Evolutionary conservation across 2,888 invertebrate species (phyloP).

Genomic region (Eremobia ochroleuca): DNA sequence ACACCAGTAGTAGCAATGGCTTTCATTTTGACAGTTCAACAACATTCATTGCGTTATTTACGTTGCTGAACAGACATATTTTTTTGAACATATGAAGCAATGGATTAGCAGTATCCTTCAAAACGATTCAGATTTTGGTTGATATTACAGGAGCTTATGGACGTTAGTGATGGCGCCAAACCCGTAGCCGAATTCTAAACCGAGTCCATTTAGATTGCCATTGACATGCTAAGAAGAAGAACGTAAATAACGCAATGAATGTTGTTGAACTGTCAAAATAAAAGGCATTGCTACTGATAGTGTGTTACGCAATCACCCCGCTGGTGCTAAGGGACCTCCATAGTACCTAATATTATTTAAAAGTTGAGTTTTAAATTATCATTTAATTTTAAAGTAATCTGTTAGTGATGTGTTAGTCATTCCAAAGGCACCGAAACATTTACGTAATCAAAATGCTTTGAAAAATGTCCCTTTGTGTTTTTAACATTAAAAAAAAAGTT

Average conservation of each 20-base stretch:
- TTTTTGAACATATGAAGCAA: too few relatives aligned
- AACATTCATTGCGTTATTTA: too few relatives aligned
- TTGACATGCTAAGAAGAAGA: too few relatives aligned
- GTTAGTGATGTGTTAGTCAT: conserved; percentile 34
- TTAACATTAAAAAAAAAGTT: conserved; percentile 8
- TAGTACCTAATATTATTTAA: not conserved
- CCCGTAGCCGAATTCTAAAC: too few relatives aligned
- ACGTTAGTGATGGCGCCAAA: too few relatives aligned
- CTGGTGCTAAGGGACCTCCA: not conserved
- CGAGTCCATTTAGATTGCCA: too few relatives aligned
- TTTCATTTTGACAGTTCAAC: too few relatives aligned
- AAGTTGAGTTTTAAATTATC: not conserved
- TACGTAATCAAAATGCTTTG: conserved; percentile 17
- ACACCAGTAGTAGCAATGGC: too few relatives aligned
- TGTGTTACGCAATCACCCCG: not conserved
- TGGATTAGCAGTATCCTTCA: too few relatives aligned
- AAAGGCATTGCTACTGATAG: not conserved
- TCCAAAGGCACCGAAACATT: conserved; percentile 34
- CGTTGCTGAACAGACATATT: too few relatives aligned
- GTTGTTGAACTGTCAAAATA: not conserved
- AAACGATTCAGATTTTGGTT: too few relatives aligned
- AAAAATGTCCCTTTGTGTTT: conserved; percentile 25
- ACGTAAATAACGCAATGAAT: not conserved
- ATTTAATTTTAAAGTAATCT: conserved; percentile 25
- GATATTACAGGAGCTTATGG: too few relatives aligned